Evolutionary conservation across 2,113 vertebrate species (phyloP).

Genomic region (Isichthys henryi): DNA sequence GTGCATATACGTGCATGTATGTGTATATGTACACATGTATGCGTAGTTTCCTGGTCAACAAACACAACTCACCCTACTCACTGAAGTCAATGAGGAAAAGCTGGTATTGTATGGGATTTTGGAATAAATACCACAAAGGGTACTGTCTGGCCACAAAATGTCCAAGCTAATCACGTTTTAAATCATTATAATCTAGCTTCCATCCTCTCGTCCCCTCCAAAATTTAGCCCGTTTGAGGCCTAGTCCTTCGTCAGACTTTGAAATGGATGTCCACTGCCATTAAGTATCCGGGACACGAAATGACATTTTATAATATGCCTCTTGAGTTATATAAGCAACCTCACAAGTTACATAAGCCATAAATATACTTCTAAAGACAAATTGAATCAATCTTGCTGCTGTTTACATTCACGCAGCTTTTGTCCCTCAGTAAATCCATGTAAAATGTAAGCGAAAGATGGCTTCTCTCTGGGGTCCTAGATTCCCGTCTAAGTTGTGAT

Average conservation of each 20-base stretch:
- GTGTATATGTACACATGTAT: not conserved
- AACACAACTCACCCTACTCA: not conserved
- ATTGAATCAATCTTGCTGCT: not conserved
- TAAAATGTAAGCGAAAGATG: not conserved
- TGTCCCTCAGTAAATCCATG: not conserved
- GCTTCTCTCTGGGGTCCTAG: not conserved
- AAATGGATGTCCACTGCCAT: not conserved
- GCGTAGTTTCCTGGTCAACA: not conserved
- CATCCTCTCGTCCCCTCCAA: not conserved
- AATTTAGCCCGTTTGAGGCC: not conserved
- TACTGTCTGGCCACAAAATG: not conserved
- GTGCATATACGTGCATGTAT: not conserved
- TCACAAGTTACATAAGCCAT: conserved; percentile 19
- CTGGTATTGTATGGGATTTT: not conserved
- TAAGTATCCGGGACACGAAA: conserved; percentile 13
- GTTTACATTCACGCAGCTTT: not conserved
- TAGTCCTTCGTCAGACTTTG: conserved; percentile 9
- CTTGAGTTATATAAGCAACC: conserved; percentile 28
- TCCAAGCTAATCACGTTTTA: not conserved
- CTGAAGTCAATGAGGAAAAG: not conserved
- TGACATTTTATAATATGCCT: conserved; percentile 2
- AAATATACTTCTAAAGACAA: conserved; percentile 13
- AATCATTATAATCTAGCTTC: not conserved
- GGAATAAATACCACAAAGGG: not conserved
- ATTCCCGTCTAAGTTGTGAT: not conserved